Conservation (phyloP, 2,888 invertebrate genomes). For the Mythimna albipuncta region DNA sequence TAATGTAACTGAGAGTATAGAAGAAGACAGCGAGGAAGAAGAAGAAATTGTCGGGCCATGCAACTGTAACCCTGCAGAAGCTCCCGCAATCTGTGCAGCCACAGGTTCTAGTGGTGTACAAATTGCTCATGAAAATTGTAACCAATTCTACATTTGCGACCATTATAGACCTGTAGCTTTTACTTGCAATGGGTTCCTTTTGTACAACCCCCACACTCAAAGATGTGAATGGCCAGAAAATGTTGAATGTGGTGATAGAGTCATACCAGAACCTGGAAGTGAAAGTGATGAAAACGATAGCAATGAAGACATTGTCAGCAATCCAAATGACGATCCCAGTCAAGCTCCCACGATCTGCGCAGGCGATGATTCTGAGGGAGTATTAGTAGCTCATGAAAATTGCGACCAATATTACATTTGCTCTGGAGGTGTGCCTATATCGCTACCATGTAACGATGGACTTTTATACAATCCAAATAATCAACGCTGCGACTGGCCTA, state of each 20-base stretch:
- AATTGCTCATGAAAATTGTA: conserved; percentile 73
- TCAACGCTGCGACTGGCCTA: conserved; percentile 71
- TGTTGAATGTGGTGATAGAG: conserved; percentile 71
- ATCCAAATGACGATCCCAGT: conserved; percentile 58
- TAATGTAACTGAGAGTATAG: conserved; percentile 28
- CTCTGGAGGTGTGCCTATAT: conserved; percentile 64
- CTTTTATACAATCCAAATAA: conserved; percentile 69
- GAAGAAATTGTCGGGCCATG: conserved; percentile 52
- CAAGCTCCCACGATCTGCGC: conserved; percentile 69
- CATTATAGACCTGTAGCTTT: conserved; percentile 66
- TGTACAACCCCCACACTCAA: conserved; percentile 68
- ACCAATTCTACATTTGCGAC: conserved; percentile 72
- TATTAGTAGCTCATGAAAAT: conserved; percentile 72
- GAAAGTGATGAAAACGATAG: conserved; percentile 40
- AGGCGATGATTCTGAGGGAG: conserved; percentile 63
- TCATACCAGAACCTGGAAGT: conserved; percentile 53
- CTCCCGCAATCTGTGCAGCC: conserved; percentile 69
- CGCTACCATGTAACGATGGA: conserved; percentile 61
- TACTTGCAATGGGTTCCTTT: conserved; percentile 60
- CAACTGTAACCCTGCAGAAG: conserved; percentile 69
- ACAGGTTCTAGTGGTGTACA: conserved; percentile 66
- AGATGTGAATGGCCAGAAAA: conserved; percentile 73
- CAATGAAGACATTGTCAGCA: conserved; percentile 34
- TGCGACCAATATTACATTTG: conserved; percentile 75
- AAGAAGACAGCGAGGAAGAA: conserved; percentile 38